Conservation (phyloP, 2,888 invertebrate genomes). For the Mythimna albipuncta region DNA sequence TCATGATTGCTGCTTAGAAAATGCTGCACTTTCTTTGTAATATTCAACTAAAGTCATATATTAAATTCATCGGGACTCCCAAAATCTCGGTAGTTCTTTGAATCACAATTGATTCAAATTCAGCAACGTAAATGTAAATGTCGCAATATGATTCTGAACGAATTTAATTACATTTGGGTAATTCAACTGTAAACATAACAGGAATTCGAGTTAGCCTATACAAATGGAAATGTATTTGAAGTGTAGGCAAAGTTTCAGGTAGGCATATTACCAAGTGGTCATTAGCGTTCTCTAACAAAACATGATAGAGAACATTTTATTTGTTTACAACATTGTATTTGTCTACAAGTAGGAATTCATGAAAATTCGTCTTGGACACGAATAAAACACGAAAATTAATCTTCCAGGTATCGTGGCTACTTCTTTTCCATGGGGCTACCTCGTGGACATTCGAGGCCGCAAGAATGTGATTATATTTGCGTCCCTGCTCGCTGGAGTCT, state of each 20-base stretch:
- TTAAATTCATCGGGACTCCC: too few relatives aligned
- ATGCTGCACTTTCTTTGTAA: neutral
- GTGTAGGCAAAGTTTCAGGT: too few relatives aligned
- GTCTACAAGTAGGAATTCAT: neutral
- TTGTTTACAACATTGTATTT: neutral
- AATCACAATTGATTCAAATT: neutral
- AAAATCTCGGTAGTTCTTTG: neutral
- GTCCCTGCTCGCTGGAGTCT: constrained; percentile 77
- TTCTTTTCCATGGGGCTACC: constrained; percentile 95
- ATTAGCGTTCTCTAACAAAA: neutral
- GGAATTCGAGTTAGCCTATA: neutral
- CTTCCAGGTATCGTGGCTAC: constrained; percentile 92
- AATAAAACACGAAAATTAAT: neutral
- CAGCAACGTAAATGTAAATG: neutral
- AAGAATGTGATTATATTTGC: constrained; percentile 88
- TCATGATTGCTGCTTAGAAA: neutral
- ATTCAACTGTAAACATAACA: neutral
- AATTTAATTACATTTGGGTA: neutral
- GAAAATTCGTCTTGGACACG: too few relatives aligned
- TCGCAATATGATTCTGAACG: neutral
- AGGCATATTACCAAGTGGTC: neutral
- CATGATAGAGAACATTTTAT: too few relatives aligned
- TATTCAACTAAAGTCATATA: neutral
- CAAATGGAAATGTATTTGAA: neutral
- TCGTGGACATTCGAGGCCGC: constrained; percentile 94